Conservation (phyloP, 2,113 vertebrate species). For the Oncorhynchus clarkii region DNA sequence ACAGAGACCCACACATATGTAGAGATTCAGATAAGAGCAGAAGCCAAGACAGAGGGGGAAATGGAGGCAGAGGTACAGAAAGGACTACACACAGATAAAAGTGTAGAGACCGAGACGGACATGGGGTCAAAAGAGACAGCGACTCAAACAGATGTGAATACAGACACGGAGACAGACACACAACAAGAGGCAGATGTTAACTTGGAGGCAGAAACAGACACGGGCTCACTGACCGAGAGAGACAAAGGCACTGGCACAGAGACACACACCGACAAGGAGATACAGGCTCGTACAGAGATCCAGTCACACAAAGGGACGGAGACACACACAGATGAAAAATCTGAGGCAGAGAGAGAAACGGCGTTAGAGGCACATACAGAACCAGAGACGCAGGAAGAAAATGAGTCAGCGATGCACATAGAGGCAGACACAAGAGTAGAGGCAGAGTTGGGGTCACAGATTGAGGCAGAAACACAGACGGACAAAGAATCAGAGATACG, state of each 20-base stretch:
- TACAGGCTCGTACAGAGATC: slow-evolving; percentile 25
- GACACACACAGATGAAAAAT: slow-evolving; percentile 5
- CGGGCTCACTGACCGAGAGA: background rate
- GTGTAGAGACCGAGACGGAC: slow-evolving; percentile 7
- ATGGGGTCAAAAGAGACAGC: slow-evolving; percentile 17
- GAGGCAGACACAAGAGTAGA: too few relatives aligned
- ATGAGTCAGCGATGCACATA: too few relatives aligned
- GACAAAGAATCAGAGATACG: background rate
- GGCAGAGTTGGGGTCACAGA: too few relatives aligned
- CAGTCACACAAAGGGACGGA: slow-evolving; percentile 8
- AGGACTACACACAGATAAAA: background rate
- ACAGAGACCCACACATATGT: background rate
- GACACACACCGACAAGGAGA: slow-evolving; percentile 5
- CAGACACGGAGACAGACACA: slow-evolving; percentile 6
- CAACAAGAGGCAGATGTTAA: background rate
- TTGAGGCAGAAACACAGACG: too few relatives aligned
- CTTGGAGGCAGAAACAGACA: slow-evolving; percentile 10
- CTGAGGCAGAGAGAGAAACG: background rate
- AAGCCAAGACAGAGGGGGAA: background rate
- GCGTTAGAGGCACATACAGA: background rate
- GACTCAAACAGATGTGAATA: background rate
- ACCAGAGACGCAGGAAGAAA: too few relatives aligned
- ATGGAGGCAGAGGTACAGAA: background rate
- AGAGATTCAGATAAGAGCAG: background rate
- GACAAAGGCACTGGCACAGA: background rate